These are phyloP conservation scores for Platorchestia sp. DNA, from an alignment of 1,140 invertebrate genomes.

Conservation along the genomic window DNA sequence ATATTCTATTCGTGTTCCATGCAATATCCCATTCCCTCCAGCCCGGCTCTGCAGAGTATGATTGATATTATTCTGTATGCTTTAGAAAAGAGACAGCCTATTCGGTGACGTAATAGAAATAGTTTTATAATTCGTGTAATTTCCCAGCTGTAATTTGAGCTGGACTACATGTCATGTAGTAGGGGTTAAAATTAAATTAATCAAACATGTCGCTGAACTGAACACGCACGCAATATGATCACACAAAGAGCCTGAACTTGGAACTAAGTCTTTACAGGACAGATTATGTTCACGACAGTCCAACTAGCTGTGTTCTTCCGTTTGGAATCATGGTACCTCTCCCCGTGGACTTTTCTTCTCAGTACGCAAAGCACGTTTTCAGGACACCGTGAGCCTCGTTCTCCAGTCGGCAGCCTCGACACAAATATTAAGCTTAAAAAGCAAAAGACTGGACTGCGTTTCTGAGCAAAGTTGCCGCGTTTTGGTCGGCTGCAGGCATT, in stretches of 20 bases:
- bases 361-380: neutral
- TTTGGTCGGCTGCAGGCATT: neutral
- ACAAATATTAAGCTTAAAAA: neutral
- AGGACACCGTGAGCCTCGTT: neutral
- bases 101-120: no score
- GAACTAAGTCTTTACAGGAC: neutral
- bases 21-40: neutral
- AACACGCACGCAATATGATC: neutral
- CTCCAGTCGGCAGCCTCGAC: neutral
- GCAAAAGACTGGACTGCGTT: neutral
- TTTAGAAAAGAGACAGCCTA: no score
- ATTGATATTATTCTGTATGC: no score
- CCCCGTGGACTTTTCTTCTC: neutral
- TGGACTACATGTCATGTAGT: no score
- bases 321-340: neutral
- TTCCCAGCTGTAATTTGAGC: no score
- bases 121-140: no score
- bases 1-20: neutral
- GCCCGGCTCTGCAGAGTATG: no score
- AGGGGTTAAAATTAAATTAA: no score
- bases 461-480: neutral
- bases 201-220: no score
- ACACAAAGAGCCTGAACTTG: neutral
- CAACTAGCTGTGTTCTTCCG: neutral
- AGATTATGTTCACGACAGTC: neutral